Base-by-base conservation (phyloP, 2,797 vertebrate genomes). In the Phalanger gymnotis region DNA sequence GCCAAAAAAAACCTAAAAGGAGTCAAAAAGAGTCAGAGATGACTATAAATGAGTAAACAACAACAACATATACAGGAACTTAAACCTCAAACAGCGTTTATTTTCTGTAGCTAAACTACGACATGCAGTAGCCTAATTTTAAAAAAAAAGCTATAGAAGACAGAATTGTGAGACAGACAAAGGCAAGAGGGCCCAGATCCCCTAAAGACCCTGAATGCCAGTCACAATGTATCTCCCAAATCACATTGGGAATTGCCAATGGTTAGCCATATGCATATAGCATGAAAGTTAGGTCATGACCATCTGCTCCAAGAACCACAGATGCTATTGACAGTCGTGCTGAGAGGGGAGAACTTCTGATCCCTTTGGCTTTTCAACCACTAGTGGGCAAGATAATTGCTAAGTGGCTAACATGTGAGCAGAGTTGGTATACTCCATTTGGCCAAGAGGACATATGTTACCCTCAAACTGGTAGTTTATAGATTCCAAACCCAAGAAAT, bases 401-500 rank as follows among this genome's bases (percentile, higher is more conserved):
- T 53, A 92, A 87, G 57, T 94, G 56, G 91, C 94, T 97, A 96
- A 96, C 96, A 94, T 96, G 96, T 95, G 95, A 96, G 55, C 90
- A 94, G 95, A 90, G 96, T 53, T 97, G 96, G 97, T 96, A 97
- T 94, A 95, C 95, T 95, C 94, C 92, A 93, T 95, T 93, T 94
- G 96, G 90, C 94, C 95, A 87, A 87, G 73, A 87, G 73, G 40
- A 87, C 40, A 87, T 87, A 87, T 87, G 73, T 51, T 87, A 87
- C 40, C 73, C 73, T 87, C 73, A 90, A 95, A 51, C 6, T 14
- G 58, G 90, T 90, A 34, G 52, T 47, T 95, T 91, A 94, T 66
- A 92, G 58, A 91, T 97, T 92, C 57, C 95, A 81, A 95, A 28
- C 92, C 92, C 47, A 93, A 34, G 90, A 97, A 93, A 96, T 92